These are phyloP conservation scores for Xyrauchen texanus DNA, from an alignment of 2,113 vertebrate species.

Conservation along the genomic window DNA sequence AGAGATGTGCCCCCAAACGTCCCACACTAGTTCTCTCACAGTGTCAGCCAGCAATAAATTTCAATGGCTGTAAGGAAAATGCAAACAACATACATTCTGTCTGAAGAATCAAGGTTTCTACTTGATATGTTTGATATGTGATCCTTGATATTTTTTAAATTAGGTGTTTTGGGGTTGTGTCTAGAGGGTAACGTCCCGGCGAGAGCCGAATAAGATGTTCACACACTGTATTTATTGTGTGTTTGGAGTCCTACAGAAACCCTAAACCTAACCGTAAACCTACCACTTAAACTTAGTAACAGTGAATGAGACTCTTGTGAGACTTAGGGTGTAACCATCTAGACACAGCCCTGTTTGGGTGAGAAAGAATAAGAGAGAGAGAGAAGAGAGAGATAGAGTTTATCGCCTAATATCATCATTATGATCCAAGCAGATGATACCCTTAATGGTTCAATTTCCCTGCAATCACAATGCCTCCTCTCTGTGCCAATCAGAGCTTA, in stretches of 20 bases:
- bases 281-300: no score
- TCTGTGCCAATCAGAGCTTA: conserved; percentile 58
- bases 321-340: no score
- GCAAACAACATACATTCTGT: not conserved
- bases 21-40: not conserved
- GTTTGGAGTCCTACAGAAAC: no score
- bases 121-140: not conserved
- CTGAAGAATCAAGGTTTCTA: not conserved
- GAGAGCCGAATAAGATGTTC: no score
- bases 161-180: not conserved
- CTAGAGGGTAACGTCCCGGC: no score
- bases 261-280: no score
- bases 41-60: not conserved
- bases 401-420: conserved; percentile 26
- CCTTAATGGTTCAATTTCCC: conserved; percentile 19
- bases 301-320: no score
- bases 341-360: no score
- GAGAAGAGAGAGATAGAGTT: conserved; percentile 13
- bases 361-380: not conserved
- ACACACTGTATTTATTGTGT: no score
- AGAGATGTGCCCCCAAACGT: no score
- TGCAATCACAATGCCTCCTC: conserved; percentile 59
- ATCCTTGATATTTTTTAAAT: not conserved
- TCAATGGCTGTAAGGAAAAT: not conserved
- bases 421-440: conserved; percentile 25